Evolutionary conservation across 2,113 vertebrate species (phyloP), one percentile per base, ranked within the genome.

Genomic region (Oreochromis spilurus): DNA sequence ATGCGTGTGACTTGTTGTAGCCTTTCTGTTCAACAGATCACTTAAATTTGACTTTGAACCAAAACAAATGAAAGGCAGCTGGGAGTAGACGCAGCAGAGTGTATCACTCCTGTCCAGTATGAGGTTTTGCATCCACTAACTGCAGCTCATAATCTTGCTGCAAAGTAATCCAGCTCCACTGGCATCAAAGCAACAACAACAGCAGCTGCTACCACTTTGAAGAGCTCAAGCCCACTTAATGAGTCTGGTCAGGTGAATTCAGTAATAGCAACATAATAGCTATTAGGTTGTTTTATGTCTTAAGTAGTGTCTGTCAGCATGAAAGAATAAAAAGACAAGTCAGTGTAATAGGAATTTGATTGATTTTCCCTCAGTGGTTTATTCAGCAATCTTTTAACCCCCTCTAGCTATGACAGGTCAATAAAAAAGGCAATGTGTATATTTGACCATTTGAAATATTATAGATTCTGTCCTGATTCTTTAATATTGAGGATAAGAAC

Each of bases 201-300:
- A 75, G 78, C 24, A 38, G 55, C 29, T 87, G 17, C 72, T 58
- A 31, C 50, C 40, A 57, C 55, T 75, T 83, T 81, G 36, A 79
- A 72, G 45, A 48, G 58, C 78, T 84, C 13, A 75, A 81, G 4
- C 12, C 45, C 78, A 67, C 26, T 85, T 91, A 88, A 86, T 62
- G 45, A 81, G 19, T 55, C 86, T 57, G 70, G 83, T 86, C 87
- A 77, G 70, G 87, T 88, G 52, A 54, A 67, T 75, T 85, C 57
- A 72, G 82, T 83, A 43, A 81, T 43, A 24, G 34, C 10, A 84
- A 81, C 8, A 54, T 52, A 77, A 77, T 77, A 79, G 48, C 81
- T 67, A 24, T 77, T 48, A 80, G 48, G 24, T 84, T 83, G 43
- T 85, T 85, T 82, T 60, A 55, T 86, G 24, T 89, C 80, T 67